phyloP scores from a whole-genome alignment of 2,888 invertebrate genomes.

The Cataglyphis cursor region DNA sequence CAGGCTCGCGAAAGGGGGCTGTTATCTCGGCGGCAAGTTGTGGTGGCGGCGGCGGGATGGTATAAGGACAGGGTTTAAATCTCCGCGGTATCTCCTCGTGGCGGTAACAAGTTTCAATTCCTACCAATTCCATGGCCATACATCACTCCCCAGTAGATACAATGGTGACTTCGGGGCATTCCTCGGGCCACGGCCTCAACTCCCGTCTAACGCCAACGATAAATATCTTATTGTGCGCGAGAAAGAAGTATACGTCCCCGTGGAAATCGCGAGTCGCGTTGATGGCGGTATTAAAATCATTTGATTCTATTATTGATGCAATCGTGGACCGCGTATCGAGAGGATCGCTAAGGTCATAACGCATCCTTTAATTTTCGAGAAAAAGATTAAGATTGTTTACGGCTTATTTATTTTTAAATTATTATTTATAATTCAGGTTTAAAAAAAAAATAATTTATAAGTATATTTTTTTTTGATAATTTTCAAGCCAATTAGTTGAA shows the following conservation, averaged over 20 bases:
- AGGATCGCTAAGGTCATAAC: not conserved
- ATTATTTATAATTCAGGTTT: not conserved
- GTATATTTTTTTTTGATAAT: not conserved
- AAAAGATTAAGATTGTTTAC: not conserved
- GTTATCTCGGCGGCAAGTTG: conserved; percentile 76
- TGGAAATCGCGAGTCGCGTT: conserved; percentile 64
- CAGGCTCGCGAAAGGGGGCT: conserved; percentile 70
- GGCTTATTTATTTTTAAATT: not conserved
- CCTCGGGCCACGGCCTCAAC: conserved; percentile 80
- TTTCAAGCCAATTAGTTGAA: not conserved
- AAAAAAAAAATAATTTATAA: not conserved
- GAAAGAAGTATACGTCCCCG: conserved; percentile 78
- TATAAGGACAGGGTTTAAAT: conserved; percentile 82
- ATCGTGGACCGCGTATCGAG: not conserved
- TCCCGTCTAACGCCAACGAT: conserved; percentile 79
- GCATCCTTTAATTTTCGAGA: not conserved
- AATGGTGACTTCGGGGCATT: conserved; percentile 81
- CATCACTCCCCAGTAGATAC: conserved; percentile 85
- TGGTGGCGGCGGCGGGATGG: conserved; percentile 71
- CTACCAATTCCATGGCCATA: conserved; percentile 85
- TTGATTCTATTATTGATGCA: conserved; percentile 14
- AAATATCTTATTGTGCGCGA: conserved; percentile 85
- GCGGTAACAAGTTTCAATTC: conserved; percentile 86
- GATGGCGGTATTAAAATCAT: conserved; percentile 39
- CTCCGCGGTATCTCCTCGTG: conserved; percentile 81